Base-by-base conservation (phyloP, 2,888 invertebrate genomes). In the Augiades crinisus region DNA sequence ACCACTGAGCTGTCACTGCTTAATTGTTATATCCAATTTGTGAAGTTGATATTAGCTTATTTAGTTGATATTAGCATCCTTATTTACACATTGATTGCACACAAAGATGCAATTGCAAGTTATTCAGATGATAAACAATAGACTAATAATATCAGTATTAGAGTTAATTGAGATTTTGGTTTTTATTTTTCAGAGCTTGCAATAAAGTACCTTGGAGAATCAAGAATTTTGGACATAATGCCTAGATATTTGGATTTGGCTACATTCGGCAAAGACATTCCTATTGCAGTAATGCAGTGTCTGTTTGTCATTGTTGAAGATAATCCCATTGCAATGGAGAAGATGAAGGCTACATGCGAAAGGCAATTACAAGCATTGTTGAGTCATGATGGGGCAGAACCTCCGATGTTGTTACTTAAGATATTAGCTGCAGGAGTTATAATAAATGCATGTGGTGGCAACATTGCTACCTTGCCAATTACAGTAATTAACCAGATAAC, bases 281-380 rank as follows among this genome's bases (percentile, higher is more conserved):
- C 91, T 1, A 89, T 86, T 59, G 88, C 91, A 13, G 88, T 91
- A 54, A 91, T 93, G 31, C 94, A 95, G 64, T 94, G 94, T 66
- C 75, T 95, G 5, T 89, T 94, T 64, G 93, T 94, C 3, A 90
- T 94, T 31, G 91, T 93, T 0, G 95, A 95, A 78, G 93, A 94
- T 58, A 95, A 95, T 75, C 78, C 90, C 0, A 70, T 77, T 52
- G 92, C 92, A 0, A 87, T 91, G 70, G 75, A 78, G 22, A 86
- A 91, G 60, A 78, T 93, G n/a, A 88, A 90, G 60, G 67, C 78
- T 13, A 84, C 80, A 41, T 87, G 91, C 37, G 84, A 87, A 41
- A 81, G 76, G 31, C 75, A 89, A 22, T 67, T 90, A 10, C 82
- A 83, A 63, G 60, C 70, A 10, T 63, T 92, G 7, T 65, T 92